Percentiles rank a stretch among this genome's conserved stretches.
Conservation (phyloP, 2,797 vertebrate species). For the Diplodus sargus region DNA sequence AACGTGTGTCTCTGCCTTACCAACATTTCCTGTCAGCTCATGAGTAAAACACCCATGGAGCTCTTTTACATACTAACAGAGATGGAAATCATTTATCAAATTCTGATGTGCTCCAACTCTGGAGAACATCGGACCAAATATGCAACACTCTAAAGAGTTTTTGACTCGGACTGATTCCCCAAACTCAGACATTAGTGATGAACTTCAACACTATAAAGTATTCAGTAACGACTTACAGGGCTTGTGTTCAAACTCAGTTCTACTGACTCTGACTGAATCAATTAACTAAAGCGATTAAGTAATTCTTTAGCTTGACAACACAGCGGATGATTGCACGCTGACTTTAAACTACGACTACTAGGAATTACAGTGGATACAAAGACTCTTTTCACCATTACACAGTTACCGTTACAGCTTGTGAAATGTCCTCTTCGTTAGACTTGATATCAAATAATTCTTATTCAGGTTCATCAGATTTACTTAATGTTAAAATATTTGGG, state of each 20-base stretch:
- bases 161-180: background rate
- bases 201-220: background rate
- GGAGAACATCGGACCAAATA: background rate
- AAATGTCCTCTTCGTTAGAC: background rate
- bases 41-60: background rate
- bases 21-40: background rate
- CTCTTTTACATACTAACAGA: background rate
- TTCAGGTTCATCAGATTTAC: background rate
- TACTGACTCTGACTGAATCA: background rate
- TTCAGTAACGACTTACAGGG: background rate
- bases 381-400: background rate
- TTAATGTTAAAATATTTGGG: background rate
- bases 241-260: background rate
- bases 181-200: background rate
- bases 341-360: background rate
- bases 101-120: background rate
- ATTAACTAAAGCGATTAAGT: background rate
- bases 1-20: background rate
- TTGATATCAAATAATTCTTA: background rate
- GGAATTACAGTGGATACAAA: slow-evolving; percentile 15
- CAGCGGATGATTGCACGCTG: slow-evolving; percentile 3
- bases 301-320: background rate
- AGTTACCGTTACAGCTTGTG: background rate
- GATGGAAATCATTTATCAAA: background rate
- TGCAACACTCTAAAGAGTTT: background rate